A percentile compares a stretch with the other conserved stretches of the same genome.
Evolutionary conservation across 2,888 invertebrate species (phyloP).

Genomic region (Yponomeuta plumbellus): DNA sequence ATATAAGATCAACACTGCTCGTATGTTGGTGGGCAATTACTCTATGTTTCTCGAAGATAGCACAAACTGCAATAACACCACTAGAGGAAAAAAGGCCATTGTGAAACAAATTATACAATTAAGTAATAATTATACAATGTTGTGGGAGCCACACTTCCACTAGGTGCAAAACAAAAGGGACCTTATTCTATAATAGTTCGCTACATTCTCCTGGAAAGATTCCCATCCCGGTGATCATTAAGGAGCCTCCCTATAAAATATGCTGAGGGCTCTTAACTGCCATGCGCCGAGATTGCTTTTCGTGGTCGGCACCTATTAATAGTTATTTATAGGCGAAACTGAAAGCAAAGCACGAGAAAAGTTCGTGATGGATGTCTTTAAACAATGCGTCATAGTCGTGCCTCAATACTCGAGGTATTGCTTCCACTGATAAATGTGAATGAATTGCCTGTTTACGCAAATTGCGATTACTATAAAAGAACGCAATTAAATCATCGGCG

Average conservation of each 20-base stretch:
- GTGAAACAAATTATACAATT: constrained; percentile 35
- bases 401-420: constrained; percentile 32
- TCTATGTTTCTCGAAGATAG: background rate
- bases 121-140: constrained; percentile 61
- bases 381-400: constrained; percentile 50
- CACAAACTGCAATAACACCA: background rate
- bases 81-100: constrained; percentile 1
- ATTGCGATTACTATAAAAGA: constrained; percentile 1
- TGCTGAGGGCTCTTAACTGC: constrained; percentile 65
- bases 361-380: constrained; percentile 43
- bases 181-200: constrained; percentile 35
- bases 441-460: constrained; percentile 6
- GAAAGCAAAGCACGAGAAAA: constrained; percentile 46
- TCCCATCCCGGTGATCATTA: constrained; percentile 42
- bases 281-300: constrained; percentile 69
- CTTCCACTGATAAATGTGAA: constrained; percentile 7
- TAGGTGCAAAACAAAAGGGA: constrained; percentile 35
- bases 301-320: constrained; percentile 67
- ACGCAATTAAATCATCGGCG: constrained; percentile 1
- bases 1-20: too few species aligned
- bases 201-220: constrained; percentile 40
- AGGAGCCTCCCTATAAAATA: constrained; percentile 70
- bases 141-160: constrained; percentile 30
- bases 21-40: background rate
- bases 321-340: constrained; percentile 66